Percentiles rank a stretch among this genome's conserved stretches.
phyloP scores from a whole-genome alignment of 1,140 invertebrate genomes.

The Drosophila kurseongensis region DNA sequence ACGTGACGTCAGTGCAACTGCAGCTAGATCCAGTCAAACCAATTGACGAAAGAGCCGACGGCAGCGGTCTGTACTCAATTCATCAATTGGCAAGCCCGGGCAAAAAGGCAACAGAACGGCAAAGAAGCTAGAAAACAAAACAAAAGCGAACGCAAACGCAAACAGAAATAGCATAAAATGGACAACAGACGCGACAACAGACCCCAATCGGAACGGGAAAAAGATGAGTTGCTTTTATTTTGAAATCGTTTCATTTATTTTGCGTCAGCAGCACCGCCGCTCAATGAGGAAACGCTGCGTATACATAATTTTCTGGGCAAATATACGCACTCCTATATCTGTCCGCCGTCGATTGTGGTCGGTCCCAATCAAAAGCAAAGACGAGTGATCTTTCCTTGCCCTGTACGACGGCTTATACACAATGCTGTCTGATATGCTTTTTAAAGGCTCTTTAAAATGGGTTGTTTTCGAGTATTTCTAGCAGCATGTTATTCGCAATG shows the following conservation, averaged over 20 bases:
- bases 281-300: conserved; percentile 57
- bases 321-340: conserved; percentile 37
- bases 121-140: conserved; percentile 35
- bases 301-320: conserved; percentile 46
- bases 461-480: conserved; percentile 11
- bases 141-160: conserved; percentile 34
- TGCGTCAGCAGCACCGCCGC: conserved; percentile 67
- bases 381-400: conserved; percentile 37
- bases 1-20: conserved; percentile 66
- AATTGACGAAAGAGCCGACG: conserved; percentile 59
- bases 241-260: conserved; percentile 67
- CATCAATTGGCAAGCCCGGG: conserved; percentile 57
- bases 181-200: conserved; percentile 48
- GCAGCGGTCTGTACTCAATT: conserved; percentile 30
- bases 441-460: not conserved
- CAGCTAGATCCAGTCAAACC: conserved; percentile 54
- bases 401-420: not conserved
- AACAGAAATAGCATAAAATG: conserved; percentile 68
- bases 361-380: conserved; percentile 22
- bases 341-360: conserved; percentile 2
- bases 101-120: conserved; percentile 9
- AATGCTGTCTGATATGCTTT: no score
- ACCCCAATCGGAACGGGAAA: conserved; percentile 16
- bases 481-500: not conserved
- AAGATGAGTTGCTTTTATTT: conserved; percentile 76